phyloP scores from a whole-genome alignment of 53 echinoderm and acorn worm species.

The Pentamera pediparva region DNA sequence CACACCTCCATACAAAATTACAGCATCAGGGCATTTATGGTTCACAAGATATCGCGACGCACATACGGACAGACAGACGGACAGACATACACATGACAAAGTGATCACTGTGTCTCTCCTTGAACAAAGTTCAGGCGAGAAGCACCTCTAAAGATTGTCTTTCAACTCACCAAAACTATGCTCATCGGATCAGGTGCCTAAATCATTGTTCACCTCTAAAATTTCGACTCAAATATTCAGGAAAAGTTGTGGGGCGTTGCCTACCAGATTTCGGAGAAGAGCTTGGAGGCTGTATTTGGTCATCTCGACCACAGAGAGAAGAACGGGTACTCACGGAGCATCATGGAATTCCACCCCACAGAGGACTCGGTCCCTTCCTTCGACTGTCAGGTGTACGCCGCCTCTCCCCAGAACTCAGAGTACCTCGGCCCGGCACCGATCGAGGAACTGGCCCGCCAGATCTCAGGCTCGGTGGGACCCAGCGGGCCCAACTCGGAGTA shows the following conservation, averaged over 20 bases:
- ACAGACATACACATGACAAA: too few species aligned
- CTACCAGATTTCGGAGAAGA: conserved; percentile 62
- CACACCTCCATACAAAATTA: too few species aligned
- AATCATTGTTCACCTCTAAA: neutral
- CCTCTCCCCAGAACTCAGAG: conserved; percentile 52
- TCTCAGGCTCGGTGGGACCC: conserved; percentile 56
- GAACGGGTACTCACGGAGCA: conserved; percentile 60
- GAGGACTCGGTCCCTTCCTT: conserved; percentile 36
- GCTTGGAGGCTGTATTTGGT: conserved; percentile 39
- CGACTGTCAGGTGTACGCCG: conserved; percentile 58
- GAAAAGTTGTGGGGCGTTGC: conserved; percentile 90
- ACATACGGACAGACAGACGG: too few species aligned
- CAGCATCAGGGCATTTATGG: too few species aligned
- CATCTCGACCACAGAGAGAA: conserved; percentile 82
- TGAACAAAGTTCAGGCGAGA: too few species aligned
- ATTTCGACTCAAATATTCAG: conserved; percentile 15
- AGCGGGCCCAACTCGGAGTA: conserved; percentile 82
- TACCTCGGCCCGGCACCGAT: conserved; percentile 77
- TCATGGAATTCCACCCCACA: conserved; percentile 55
- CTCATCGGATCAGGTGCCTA: neutral
- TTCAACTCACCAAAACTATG: neutral
- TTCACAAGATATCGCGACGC: too few species aligned
- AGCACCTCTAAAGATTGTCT: neutral
- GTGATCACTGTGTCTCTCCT: too few species aligned
- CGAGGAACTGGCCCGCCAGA: conserved; percentile 75